Evolutionary conservation across 2,888 invertebrate genomes (phyloP).

Genomic region (Ophioninae sp.): DNA sequence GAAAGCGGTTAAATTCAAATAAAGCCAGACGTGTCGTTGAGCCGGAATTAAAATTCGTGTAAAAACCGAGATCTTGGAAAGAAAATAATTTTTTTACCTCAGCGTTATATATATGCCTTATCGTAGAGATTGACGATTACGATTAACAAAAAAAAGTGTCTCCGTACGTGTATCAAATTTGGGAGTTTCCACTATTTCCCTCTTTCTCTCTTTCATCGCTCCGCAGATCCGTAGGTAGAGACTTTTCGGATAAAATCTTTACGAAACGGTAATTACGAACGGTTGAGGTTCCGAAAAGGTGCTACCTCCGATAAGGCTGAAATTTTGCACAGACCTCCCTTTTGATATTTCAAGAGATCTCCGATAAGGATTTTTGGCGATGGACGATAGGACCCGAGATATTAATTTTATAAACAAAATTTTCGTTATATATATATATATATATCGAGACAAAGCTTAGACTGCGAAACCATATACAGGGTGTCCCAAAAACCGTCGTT

Average conservation of each 20-base stretch:
- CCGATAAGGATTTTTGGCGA: no score
- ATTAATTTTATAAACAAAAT: no score
- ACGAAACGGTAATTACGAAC: not conserved
- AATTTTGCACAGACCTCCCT: no score
- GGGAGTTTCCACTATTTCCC: not conserved
- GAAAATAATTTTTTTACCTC: constrained; percentile 71
- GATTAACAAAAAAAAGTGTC: constrained; percentile 34
- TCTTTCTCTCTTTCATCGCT: not conserved
- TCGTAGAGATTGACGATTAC: constrained; percentile 57
- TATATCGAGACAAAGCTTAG: no score
- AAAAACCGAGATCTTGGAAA: constrained; percentile 52
- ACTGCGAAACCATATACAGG: no score
- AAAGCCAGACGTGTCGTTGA: constrained; percentile 24
- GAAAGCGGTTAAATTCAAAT: not conserved
- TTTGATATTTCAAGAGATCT: no score
- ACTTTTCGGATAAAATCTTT: not conserved
- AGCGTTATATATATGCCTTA: constrained; percentile 68
- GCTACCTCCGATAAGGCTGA: no score
- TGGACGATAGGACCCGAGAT: no score
- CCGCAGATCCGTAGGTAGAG: not conserved
- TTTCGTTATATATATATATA: no score
- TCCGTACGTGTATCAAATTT: not conserved
- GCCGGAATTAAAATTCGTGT: constrained; percentile 37
- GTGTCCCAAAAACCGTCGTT: no score
- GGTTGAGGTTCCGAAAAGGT: no score